Evolutionary conservation across 2,113 vertebrate genomes (phyloP).

Genomic region (Meriones unguiculatus): DNA sequence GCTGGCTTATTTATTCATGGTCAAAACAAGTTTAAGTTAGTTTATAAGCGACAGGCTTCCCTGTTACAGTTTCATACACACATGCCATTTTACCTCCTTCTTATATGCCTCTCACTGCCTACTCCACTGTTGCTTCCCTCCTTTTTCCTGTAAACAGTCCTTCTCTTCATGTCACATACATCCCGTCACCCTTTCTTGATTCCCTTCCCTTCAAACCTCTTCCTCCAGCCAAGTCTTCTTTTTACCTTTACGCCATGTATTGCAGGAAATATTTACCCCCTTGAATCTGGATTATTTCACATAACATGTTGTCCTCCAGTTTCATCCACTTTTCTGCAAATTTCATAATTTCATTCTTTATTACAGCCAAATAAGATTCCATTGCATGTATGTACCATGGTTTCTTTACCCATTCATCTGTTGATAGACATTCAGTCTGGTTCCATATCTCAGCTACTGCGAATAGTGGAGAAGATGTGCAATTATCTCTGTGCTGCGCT

Average conservation of each 20-base stretch:
- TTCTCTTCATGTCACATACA: neutral
- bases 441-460: neutral
- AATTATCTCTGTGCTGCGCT: neutral
- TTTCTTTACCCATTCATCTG: too few species aligned
- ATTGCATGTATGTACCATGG: neutral
- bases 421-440: neutral
- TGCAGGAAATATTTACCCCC: neutral
- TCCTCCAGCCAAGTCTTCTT: neutral
- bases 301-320: neutral
- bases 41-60: neutral
- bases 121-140: neutral
- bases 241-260: too few species aligned
- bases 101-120: neutral
- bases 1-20: neutral
- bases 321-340: neutral
- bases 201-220: neutral
- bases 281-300: neutral
- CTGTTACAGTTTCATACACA: neutral
- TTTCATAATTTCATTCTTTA: neutral
- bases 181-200: rapidly evolving
- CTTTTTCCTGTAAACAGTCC: neutral
- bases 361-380: neutral
- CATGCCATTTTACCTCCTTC: neutral
- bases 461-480: neutral
- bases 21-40: neutral